phyloP scores from a whole-genome alignment of 2,113 vertebrate species.

The Talpa occidentalis region DNA sequence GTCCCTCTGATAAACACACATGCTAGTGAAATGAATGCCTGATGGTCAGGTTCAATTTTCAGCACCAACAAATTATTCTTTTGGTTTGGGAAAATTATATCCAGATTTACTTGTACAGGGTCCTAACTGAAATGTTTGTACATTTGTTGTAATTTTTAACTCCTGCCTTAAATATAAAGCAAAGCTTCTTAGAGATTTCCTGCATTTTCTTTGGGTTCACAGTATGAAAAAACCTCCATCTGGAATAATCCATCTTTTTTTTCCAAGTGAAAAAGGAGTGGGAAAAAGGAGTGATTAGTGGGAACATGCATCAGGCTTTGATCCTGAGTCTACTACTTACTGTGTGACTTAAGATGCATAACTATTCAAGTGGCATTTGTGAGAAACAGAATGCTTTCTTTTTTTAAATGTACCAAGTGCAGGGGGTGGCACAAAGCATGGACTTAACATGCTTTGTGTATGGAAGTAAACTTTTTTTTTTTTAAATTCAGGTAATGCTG shows the following conservation, averaged over 20 bases:
- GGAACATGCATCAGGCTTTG: not conserved
- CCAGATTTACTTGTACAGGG: constrained; percentile 4
- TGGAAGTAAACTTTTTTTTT: not conserved
- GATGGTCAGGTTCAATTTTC: not conserved
- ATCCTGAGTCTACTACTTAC: not conserved
- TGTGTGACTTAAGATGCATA: not conserved
- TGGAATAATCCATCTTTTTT: not conserved
- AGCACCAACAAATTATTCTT: not conserved
- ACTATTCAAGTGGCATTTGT: not conserved
- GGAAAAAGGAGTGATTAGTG: not conserved
- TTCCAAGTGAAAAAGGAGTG: not conserved
- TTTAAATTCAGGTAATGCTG: too few species aligned
- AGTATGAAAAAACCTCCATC: not conserved
- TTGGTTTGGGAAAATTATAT: constrained; percentile 16
- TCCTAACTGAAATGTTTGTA: not conserved
- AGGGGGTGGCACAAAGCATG: not conserved
- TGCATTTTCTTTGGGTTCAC: not conserved
- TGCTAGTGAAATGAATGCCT: not conserved
- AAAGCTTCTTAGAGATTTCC: constrained; percentile 1
- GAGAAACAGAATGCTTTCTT: not conserved
- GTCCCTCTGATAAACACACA: not conserved
- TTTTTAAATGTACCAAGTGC: not conserved
- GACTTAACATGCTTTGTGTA: not conserved
- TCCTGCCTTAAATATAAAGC: constrained; percentile 25
- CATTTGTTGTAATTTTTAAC: not conserved